Base-by-base conservation (phyloP, 1,140 invertebrate genomes). In the Lepidostoma basale region DNA sequence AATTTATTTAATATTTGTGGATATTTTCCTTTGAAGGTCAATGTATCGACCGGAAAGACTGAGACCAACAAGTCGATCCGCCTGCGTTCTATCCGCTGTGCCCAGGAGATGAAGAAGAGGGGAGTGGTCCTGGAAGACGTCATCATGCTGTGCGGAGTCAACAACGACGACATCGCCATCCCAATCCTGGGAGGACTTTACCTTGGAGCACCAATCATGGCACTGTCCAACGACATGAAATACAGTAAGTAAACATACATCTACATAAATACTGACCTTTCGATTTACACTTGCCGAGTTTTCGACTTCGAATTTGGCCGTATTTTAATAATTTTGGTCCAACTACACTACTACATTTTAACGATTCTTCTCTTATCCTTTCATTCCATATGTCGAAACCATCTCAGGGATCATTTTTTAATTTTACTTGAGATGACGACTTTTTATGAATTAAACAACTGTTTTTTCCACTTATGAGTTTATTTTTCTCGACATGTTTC, bases 11-110 rank as follows among this genome's bases (percentile, higher is more conserved):
- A 47, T 23, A 20, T 8, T 14, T 47, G 44, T 47, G n/a, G n/a
- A n/a, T n/a, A n/a, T 23, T 47, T 8, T 14, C 16, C 22, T 58
- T 33, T 25, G 25, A 16, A 64, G 63, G 44, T 40, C 10, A 36
- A 66, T 16, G 25, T 66, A 9, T 14, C 36, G 5, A 40, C 42
- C 6, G 67, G 47, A 3, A n/a, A 26, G 10, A 25, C 14, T 6
- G 67, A 68, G 26, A 62, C 40, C 22, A 30, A 68, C 26, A 25
- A 36, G 20, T 68, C 67, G 3, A 42, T 62, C 20, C 14, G 56
- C 3, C 8, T 54, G 45, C 45, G 59, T 8, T 23, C 36, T 6
- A 54, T 68, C 8, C 62, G 67, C 33, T 42, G 44, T 6, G 67
- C 67, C 10, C 16, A 62, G 30, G 67, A 40, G 5, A 18, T 68